Conservation (phyloP, 2,113 vertebrate genomes). For the Setophaga kirtlandii region DNA sequence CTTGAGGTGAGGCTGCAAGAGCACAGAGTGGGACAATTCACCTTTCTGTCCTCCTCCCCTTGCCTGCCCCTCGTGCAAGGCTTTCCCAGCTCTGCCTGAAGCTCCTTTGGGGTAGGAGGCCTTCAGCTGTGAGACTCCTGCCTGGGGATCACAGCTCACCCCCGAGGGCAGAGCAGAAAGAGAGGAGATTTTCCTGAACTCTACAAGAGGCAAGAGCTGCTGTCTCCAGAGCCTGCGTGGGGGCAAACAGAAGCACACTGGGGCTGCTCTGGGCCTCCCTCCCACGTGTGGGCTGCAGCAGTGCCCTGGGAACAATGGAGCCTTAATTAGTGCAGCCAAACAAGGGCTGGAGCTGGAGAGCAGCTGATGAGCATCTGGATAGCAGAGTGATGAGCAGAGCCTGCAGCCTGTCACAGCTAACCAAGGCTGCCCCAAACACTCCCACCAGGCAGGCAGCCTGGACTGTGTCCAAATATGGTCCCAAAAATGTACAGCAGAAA, state of each 20-base stretch:
- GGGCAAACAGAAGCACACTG: neutral
- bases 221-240: neutral
- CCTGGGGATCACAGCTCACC: neutral
- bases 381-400: neutral
- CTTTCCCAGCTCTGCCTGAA: neutral
- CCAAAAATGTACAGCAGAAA: neutral
- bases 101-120: neutral
- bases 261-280: neutral
- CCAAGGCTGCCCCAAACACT: neutral
- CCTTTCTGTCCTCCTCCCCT: neutral
- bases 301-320: neutral
- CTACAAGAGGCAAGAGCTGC: neutral
- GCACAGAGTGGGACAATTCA: neutral
- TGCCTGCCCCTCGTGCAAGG: accelerated
- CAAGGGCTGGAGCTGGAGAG: neutral
- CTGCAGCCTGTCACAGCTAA: neutral
- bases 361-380: neutral
- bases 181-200: neutral
- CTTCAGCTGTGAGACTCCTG: neutral
- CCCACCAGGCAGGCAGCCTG: neutral
- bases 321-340: neutral
- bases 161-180: neutral
- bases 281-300: neutral
- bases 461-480: neutral
- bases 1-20: neutral